phyloP scores from a whole-genome alignment of 2,113 vertebrate genomes.

The Oreocharis arfaki region DNA sequence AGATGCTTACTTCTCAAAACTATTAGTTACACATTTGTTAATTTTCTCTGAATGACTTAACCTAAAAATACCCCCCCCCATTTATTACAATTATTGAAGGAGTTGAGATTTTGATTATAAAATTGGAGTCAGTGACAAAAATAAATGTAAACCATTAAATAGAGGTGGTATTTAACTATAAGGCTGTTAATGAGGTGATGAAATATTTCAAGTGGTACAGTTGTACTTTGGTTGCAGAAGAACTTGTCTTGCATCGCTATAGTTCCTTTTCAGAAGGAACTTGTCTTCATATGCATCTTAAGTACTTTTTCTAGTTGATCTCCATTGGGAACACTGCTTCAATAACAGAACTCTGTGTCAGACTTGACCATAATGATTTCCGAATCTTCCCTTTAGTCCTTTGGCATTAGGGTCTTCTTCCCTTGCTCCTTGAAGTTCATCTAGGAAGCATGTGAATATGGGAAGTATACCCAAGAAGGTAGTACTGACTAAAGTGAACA shows the following conservation, averaged over 20 bases:
- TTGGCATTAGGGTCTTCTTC: not conserved
- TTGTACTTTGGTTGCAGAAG: not conserved
- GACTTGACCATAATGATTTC: not conserved
- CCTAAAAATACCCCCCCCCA: accelerated
- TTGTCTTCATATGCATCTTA: not conserved
- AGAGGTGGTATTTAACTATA: not conserved
- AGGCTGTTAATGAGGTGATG: not conserved
- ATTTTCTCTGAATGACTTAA: not conserved
- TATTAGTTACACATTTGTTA: not conserved
- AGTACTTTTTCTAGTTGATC: not conserved
- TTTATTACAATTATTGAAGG: not conserved
- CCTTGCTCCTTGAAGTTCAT: not conserved
- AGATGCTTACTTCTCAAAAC: not conserved
- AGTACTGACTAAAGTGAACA: not conserved
- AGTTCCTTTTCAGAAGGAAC: not conserved
- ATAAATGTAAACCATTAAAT: not conserved
- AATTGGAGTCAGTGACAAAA: not conserved
- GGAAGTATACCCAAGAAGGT: not conserved
- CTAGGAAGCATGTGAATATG: not conserved
- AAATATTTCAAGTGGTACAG: not conserved
- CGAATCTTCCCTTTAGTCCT: not conserved
- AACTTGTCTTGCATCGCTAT: not conserved
- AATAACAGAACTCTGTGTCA: not conserved
- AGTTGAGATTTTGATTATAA: not conserved
- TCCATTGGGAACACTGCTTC: not conserved